A percentile compares a stretch with the other conserved stretches of the same genome.
Evolutionary conservation across 2,888 invertebrate genomes (phyloP).

Genomic region (Leptopterna dolabrata): DNA sequence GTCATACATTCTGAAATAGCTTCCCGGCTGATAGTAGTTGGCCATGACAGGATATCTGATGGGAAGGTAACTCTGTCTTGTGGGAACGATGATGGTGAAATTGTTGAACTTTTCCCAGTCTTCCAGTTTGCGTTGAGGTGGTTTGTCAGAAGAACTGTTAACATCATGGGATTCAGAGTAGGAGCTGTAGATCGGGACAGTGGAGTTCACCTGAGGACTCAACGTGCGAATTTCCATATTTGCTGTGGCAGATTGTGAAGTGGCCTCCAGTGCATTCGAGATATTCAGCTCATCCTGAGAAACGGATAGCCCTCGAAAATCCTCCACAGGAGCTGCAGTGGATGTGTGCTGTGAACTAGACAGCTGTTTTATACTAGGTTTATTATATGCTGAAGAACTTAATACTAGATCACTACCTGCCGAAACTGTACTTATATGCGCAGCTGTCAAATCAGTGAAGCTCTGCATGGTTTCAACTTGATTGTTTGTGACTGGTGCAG

Average conservation of each 20-base stretch:
- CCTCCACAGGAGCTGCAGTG: not conserved
- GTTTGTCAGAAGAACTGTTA: not conserved
- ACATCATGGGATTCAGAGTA: not conserved
- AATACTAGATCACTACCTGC: no score
- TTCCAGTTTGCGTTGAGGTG: not conserved
- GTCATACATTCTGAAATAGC: not conserved
- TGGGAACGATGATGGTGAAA: constrained; percentile 31
- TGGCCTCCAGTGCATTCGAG: not conserved
- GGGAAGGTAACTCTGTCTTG: not conserved
- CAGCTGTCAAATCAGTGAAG: no score
- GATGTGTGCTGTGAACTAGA: no score
- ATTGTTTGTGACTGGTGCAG: no score
- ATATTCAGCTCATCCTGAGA: not conserved
- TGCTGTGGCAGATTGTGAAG: not conserved
- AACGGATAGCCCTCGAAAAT: not conserved
- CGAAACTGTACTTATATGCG: no score
- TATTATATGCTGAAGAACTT: no score
- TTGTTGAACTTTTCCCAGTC: constrained; percentile 37
- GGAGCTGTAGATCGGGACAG: not conserved
- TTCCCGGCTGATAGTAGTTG: not conserved
- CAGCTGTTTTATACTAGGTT: no score
- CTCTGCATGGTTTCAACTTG: no score
- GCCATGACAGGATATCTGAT: not conserved
- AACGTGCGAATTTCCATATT: not conserved
- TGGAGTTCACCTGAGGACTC: not conserved